Conservation (phyloP, 2,888 invertebrate species). For the Drosophila fulvimacula region DNA sequence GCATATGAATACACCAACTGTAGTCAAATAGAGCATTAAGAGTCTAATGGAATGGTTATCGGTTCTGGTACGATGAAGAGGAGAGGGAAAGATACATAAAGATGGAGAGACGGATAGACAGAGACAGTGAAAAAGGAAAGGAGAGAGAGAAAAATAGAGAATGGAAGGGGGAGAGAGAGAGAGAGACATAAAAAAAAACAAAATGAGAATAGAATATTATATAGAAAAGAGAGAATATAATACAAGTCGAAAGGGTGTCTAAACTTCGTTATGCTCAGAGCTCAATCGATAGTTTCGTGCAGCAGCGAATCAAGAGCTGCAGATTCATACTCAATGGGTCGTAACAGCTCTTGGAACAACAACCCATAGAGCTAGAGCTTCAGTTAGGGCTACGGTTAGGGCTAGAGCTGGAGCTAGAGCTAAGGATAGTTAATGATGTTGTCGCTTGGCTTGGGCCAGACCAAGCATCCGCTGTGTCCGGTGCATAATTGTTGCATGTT, state of each 20-base stretch:
- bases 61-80: neutral
- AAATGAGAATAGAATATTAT: neutral
- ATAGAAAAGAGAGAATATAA: neutral
- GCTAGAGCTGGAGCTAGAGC: conserved; percentile 17
- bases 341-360: neutral
- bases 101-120: neutral
- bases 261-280: neutral
- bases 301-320: conserved; percentile 10
- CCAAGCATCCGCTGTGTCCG: conserved; percentile 63
- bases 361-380: conserved; percentile 19
- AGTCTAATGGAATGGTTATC: conserved; percentile 4
- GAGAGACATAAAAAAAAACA: neutral
- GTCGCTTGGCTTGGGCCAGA: conserved; percentile 47
- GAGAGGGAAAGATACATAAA: neutral
- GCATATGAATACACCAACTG: conserved; percentile 20
- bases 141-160: neutral
- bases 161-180: neutral
- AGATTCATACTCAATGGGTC: conserved; percentile 33
- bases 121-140: neutral
- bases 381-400: conserved; percentile 15
- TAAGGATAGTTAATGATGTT: conserved; percentile 63
- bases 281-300: neutral
- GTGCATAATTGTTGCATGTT: conserved; percentile 71
- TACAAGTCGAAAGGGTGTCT: conserved; percentile 19
- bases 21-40: neutral